phyloP scores from a whole-genome alignment of 30 jellyfish, hydroid and myxozoan genomes.

The Aurelia aurita complex sp. Pacific region DNA sequence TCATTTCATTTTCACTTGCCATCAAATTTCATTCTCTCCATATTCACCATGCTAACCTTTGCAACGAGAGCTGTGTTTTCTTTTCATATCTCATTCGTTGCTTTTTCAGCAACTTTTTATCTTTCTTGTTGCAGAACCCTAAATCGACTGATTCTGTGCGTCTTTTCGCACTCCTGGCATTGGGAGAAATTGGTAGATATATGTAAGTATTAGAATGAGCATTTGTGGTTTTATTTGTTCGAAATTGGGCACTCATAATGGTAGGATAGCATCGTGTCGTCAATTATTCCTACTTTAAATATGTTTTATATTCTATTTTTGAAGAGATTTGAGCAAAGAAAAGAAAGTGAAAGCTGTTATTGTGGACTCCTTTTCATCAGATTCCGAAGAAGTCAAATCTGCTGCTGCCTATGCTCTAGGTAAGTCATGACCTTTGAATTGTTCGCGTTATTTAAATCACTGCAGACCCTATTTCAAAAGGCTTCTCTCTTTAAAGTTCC shows the following conservation, averaged over 20 bases:
- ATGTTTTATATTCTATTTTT: not conserved
- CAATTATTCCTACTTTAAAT: not conserved
- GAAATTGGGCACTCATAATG: too few species aligned
- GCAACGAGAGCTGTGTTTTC: not conserved
- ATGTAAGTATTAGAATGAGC: conserved; percentile 52
- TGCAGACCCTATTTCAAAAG: too few species aligned
- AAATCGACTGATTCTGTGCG: conserved; percentile 85
- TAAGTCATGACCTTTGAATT: not conserved
- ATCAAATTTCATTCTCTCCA: too few species aligned
- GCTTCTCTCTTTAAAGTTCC: too few species aligned
- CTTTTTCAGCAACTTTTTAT: too few species aligned
- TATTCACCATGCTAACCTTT: not conserved
- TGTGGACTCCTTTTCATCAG: conserved; percentile 81
- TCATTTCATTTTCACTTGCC: too few species aligned
- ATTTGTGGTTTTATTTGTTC: too few species aligned
- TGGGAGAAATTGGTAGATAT: conserved; percentile 95
- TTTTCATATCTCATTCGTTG: too few species aligned
- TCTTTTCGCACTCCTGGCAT: conserved; percentile 83
- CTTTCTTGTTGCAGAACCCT: conserved; percentile 42
- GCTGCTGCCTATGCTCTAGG: conserved; percentile 98
- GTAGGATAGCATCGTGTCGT: too few species aligned
- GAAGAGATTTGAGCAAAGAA: conserved; percentile 83
- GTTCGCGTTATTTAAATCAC: too few species aligned
- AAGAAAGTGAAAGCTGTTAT: conserved; percentile 75
- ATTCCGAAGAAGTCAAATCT: conserved; percentile 89